Evolutionary conservation across 2,797 vertebrate species (phyloP).

Genomic region (Cossypha heuglini): DNA sequence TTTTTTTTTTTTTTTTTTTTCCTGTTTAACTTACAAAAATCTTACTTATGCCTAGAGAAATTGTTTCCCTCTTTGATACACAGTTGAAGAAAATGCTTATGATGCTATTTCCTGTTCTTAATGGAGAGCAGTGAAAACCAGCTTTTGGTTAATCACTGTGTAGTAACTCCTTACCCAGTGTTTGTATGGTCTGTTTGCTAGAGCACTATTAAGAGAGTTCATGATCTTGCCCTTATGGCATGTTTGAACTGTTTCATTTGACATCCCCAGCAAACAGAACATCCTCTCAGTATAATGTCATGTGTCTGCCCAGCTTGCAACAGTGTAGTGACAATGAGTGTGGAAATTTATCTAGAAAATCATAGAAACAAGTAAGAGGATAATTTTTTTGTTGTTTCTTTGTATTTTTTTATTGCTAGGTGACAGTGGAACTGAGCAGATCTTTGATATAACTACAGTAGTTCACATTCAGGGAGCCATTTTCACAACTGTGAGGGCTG

Average conservation of each 20-base stretch:
- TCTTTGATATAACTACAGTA: background rate
- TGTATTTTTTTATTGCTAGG: background rate
- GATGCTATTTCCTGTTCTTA: background rate
- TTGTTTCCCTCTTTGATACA: background rate
- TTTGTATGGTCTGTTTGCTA: slow-evolving; percentile 13
- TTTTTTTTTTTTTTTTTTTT: background rate
- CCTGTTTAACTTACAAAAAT: background rate
- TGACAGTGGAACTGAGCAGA: background rate
- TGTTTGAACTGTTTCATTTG: slow-evolving; percentile 40
- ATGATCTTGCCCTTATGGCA: slow-evolving; percentile 23
- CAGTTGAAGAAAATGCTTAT: background rate
- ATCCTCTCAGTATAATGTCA: background rate
- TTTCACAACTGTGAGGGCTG: background rate
- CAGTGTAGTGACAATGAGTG: background rate
- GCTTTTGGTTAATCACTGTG: background rate
- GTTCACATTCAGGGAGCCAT: slow-evolving; percentile 2
- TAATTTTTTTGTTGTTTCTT: background rate
- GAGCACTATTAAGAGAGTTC: slow-evolving; percentile 32
- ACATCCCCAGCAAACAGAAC: background rate
- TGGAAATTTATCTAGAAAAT: background rate
- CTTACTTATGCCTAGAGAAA: background rate
- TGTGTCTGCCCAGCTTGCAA: background rate
- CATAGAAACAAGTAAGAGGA: background rate
- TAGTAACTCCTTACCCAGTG: background rate
- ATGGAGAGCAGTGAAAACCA: background rate